Evolutionary conservation across 2,888 invertebrate genomes (phyloP).

Genomic region (Elysia crispata): DNA sequence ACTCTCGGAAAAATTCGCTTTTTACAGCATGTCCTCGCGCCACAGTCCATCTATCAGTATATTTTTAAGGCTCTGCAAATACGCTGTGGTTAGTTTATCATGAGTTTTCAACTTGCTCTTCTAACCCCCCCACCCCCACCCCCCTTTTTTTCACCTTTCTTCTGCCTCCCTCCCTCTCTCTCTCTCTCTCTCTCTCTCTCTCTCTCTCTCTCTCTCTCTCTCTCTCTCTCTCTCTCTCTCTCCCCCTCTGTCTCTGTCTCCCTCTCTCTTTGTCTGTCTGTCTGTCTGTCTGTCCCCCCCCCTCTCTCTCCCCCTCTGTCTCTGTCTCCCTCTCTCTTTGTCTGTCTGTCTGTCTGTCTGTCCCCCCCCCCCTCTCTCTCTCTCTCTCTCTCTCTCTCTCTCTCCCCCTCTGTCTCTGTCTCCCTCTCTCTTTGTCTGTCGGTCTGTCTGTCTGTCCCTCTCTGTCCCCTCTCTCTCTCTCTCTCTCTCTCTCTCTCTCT

Average conservation of each 20-base stretch:
- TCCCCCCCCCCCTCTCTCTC: neutral
- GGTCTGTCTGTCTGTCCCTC: too few species aligned
- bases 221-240: constrained; percentile 15
- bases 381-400: constrained; percentile 5
- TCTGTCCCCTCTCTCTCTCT: too few species aligned
- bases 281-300: too few species aligned
- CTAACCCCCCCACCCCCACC: neutral
- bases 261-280: too few species aligned
- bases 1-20: too few species aligned
- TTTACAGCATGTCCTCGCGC: too few species aligned
- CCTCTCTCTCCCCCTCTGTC: constrained; percentile 13
- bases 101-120: constrained; percentile 6
- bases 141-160: neutral
- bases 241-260: neutral
- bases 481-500: constrained; percentile 13
- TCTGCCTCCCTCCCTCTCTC: neutral
- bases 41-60: too few species aligned
- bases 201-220: neutral
- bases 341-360: too few species aligned
- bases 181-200: constrained; percentile 12
- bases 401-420: neutral
- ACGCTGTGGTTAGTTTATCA: too few species aligned
- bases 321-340: neutral
- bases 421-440: constrained; percentile 12
- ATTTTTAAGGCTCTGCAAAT: too few species aligned